Percentiles rank a stretch among this genome's conserved stretches.
phyloP scores from a whole-genome alignment of 1,140 invertebrate genomes.

The Luehdorfia chinensis region DNA sequence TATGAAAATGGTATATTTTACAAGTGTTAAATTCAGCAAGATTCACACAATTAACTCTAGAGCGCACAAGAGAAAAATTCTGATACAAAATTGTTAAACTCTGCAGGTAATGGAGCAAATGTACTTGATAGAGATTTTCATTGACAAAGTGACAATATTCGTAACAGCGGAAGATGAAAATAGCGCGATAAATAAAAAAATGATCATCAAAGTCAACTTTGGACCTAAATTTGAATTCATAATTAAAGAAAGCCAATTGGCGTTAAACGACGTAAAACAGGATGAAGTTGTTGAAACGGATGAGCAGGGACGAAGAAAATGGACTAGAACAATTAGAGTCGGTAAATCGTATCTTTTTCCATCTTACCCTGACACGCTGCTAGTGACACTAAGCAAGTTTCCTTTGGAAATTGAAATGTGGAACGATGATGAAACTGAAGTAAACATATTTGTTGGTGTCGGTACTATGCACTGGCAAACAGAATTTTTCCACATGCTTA shows the following conservation, averaged over 20 bases:
- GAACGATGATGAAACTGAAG: conserved; percentile 64
- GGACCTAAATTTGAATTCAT: conserved; percentile 67
- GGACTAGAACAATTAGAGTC: conserved; percentile 58
- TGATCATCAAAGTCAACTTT: conserved; percentile 66
- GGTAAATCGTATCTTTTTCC: conserved; percentile 67
- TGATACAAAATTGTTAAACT: conserved; percentile 57
- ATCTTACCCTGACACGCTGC: conserved; percentile 60
- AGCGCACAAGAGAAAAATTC: conserved; percentile 28
- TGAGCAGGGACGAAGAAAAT: conserved; percentile 52
- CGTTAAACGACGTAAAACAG: conserved; percentile 40
- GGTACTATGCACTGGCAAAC: conserved; percentile 64
- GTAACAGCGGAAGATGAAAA: conserved; percentile 44
- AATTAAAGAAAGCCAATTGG: conserved; percentile 62
- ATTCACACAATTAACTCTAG: too few species aligned
- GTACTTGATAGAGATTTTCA: conserved; percentile 71
- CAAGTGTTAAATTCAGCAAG: too few species aligned
- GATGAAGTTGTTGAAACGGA: conserved; percentile 58
- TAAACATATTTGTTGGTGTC: conserved; percentile 59
- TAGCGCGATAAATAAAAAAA: conserved; percentile 49
- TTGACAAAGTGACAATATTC: conserved; percentile 65
- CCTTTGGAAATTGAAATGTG: conserved; percentile 65
- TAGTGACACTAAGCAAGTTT: conserved; percentile 58
- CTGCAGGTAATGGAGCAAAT: conserved; percentile 74
- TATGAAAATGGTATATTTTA: too few species aligned
- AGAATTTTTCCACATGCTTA: conserved; percentile 58